Evolutionary conservation across 2,113 vertebrate species (phyloP).

Genomic region (Salminus brasiliensis): DNA sequence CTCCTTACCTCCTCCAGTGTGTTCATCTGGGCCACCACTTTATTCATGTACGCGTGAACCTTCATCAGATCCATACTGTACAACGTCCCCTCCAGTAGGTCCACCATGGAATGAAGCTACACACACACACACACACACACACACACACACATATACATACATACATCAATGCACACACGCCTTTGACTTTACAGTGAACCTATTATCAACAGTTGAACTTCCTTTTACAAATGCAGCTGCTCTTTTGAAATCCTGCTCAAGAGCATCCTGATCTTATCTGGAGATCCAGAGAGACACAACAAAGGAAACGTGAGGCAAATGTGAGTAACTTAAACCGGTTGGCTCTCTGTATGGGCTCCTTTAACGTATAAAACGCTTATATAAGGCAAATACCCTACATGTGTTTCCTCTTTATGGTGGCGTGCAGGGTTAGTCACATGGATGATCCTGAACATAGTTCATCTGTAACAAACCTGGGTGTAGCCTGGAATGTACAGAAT

Average conservation of each 20-base stretch:
- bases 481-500: neutral
- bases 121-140: conserved; percentile 47
- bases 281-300: neutral
- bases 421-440: neutral
- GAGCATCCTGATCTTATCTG: conserved; percentile 18
- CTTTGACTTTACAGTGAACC: neutral
- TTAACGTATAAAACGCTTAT: neutral
- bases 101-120: conserved; percentile 94
- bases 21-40: conserved; percentile 93
- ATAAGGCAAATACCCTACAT: conserved; percentile 1
- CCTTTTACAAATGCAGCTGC: conserved; percentile 3
- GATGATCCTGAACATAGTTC: neutral
- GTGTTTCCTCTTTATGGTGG: conserved; percentile 23
- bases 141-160: conserved; percentile 48
- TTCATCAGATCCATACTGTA: conserved; percentile 98
- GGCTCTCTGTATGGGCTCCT: neutral
- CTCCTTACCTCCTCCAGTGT: conserved; percentile 88
- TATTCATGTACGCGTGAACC: conserved; percentile 92
- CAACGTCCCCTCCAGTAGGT: conserved; percentile 91
- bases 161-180: conserved; percentile 42
- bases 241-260: conserved; percentile 1
- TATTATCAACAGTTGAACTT: conserved; percentile 21
- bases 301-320: neutral
- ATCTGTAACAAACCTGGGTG: neutral
- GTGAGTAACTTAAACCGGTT: conserved; percentile 23